Evolutionary conservation across 2,113 vertebrate genomes (phyloP).

Genomic region (Brachyhypopomus occidentalis): DNA sequence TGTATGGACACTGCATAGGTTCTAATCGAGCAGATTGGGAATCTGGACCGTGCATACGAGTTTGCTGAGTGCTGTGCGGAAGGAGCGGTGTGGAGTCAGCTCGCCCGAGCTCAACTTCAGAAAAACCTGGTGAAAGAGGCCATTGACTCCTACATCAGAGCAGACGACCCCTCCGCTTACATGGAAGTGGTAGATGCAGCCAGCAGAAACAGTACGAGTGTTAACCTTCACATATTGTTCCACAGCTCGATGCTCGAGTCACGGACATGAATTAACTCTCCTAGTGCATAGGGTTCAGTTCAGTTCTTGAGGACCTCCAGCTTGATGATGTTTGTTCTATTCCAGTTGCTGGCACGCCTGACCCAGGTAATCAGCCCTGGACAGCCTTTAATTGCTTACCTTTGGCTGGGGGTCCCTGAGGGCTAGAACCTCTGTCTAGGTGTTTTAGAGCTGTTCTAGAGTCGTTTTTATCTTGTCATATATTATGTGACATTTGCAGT

Average conservation of each 20-base stretch:
- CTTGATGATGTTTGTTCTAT: neutral
- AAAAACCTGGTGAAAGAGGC: conserved; percentile 90
- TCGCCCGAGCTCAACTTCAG: conserved; percentile 85
- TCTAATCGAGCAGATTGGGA: conserved; percentile 87
- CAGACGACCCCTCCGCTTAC: conserved; percentile 85
- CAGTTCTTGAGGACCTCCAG: neutral
- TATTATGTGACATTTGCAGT: neutral
- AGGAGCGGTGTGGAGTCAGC: conserved; percentile 87
- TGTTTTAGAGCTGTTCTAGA: neutral
- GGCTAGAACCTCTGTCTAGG: too few species aligned
- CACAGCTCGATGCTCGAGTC: neutral
- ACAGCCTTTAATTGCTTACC: too few species aligned
- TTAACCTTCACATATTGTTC: neutral
- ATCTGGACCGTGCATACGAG: conserved; percentile 87
- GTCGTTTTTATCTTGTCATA: neutral
- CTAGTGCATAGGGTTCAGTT: neutral
- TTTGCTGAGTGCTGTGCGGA: conserved; percentile 89
- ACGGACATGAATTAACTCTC: neutral
- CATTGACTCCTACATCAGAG: conserved; percentile 89
- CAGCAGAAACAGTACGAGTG: conserved; percentile 80
- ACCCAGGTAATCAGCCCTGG: too few species aligned
- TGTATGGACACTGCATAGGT: conserved; percentile 69
- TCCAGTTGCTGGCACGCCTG: neutral
- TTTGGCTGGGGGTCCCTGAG: too few species aligned
- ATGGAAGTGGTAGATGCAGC: conserved; percentile 88